Base-by-base conservation (phyloP, 2,113 vertebrate species). In the Cinclus cinclus region DNA sequence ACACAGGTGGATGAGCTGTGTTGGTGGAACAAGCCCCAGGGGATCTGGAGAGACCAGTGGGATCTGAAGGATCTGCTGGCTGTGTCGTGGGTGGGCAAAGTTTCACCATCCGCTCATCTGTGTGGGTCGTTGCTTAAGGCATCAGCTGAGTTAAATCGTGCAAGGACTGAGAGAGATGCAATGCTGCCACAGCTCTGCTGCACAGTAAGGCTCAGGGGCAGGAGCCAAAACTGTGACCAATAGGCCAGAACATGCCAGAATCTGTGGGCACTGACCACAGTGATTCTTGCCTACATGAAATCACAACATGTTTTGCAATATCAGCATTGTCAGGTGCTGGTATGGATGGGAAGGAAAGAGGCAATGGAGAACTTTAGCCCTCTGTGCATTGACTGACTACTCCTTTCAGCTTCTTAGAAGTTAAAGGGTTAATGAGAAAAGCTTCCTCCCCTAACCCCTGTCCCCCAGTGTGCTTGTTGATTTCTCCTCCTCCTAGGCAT, bases 381-480 rank as follows among this genome's bases (percentile, higher is more conserved):
- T 55, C 62, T 41, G 14, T 56, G 9, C n/a, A 24, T 4, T 39
- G 52, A 20, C n/a, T n/a, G 52, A 42, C 35, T 60, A 3, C 8
- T 53, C 25, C 60, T 81, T 76, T 31, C 35, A 67, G 24, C 49
- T 76, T 87, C 64, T 67, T 17, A 59, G 65, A 25, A 75, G 31
- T 18, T 76, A 68, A 93, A 52, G 70, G 10, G 95, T 94, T 95
- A 97, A 91, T 35, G 39, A 70, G 56, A 81, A 89, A 87, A 82
- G 25, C 52, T 96, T 49, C 44, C 31, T 89, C 28, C 27, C 4
- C 3, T 56, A 86, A 92, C 75, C 75, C 91, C 89, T 88, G 28
- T 52, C 25, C 21, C 37, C 16, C 30, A n/a, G 49, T 15, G 76
- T 86, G 52, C 89, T 75, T 90, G 84, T 58, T 93, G 92, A 92